Evolutionary conservation across 2,113 vertebrate species (phyloP).

Genomic region (Propithecus coquereli): DNA sequence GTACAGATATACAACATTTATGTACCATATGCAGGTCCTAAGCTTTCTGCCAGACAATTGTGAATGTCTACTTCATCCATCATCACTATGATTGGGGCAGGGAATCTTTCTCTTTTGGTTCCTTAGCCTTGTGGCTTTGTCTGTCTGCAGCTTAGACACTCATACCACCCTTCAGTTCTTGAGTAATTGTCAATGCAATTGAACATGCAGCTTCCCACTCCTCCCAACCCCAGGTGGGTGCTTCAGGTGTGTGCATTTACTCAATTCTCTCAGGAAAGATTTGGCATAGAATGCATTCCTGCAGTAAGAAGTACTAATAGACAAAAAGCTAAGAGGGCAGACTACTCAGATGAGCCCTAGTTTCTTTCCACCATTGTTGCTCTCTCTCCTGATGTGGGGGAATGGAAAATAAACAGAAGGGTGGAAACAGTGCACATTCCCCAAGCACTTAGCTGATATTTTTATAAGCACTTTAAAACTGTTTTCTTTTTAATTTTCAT

Average conservation of each 20-base stretch:
- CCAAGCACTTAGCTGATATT: background rate
- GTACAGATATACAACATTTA: background rate
- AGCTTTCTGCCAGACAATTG: background rate
- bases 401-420: background rate
- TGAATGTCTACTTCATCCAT: background rate
- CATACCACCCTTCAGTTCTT: background rate
- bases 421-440: background rate
- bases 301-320: background rate
- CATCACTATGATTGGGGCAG: background rate
- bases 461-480: slow-evolving; percentile 8
- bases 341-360: background rate
- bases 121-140: background rate
- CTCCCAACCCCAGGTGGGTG: background rate
- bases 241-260: background rate
- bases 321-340: background rate
- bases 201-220: background rate
- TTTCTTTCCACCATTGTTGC: background rate
- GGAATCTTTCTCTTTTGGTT: background rate
- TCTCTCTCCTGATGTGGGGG: background rate
- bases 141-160: background rate
- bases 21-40: background rate
- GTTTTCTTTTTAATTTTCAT: background rate
- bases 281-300: background rate
- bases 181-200: no score
- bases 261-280: background rate